Evolutionary conservation across 92 coral and sea anemone genomes (phyloP).

Genomic region (Desmophyllum pertusum): DNA sequence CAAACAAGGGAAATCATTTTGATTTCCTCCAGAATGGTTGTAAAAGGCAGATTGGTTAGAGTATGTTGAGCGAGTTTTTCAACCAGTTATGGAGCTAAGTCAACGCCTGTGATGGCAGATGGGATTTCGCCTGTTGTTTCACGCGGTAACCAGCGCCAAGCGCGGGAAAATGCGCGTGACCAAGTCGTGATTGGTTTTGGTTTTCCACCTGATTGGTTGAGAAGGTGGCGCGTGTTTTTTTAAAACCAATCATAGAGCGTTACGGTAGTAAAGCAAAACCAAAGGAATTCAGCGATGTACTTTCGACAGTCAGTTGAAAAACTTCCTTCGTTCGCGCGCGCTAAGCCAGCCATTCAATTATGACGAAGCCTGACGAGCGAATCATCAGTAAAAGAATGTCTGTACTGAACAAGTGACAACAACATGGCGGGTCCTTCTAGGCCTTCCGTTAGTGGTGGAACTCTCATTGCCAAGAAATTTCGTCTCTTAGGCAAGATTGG

Average conservation of each 20-base stretch:
- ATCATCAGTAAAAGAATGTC: neutral
- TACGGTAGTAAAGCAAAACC: too few relatives aligned
- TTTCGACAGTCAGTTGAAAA: neutral
- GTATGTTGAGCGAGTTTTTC: too few relatives aligned
- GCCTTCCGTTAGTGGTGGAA: conserved; percentile 32
- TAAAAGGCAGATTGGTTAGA: too few relatives aligned
- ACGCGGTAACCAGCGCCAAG: too few relatives aligned
- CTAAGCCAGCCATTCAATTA: neutral
- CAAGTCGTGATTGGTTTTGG: too few relatives aligned
- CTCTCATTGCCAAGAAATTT: conserved; percentile 55
- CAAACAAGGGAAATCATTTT: neutral
- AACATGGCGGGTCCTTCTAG: conserved; percentile 45
- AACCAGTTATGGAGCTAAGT: too few relatives aligned
- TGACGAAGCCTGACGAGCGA: conserved; percentile 6
- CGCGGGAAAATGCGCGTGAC: too few relatives aligned
- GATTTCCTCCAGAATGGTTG: neutral
- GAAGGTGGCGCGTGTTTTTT: too few relatives aligned
- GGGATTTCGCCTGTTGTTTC: too few relatives aligned
- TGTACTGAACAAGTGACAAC: neutral
- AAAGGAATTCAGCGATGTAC: neutral
- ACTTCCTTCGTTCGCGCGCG: neutral
- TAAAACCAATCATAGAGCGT: too few relatives aligned
- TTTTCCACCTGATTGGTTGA: neutral
- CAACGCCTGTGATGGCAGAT: too few relatives aligned
- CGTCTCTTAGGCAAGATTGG: conserved; percentile 61